Evolutionary conservation across 2,888 invertebrate genomes (phyloP).

Genomic region (Monochamus alternatus): DNA sequence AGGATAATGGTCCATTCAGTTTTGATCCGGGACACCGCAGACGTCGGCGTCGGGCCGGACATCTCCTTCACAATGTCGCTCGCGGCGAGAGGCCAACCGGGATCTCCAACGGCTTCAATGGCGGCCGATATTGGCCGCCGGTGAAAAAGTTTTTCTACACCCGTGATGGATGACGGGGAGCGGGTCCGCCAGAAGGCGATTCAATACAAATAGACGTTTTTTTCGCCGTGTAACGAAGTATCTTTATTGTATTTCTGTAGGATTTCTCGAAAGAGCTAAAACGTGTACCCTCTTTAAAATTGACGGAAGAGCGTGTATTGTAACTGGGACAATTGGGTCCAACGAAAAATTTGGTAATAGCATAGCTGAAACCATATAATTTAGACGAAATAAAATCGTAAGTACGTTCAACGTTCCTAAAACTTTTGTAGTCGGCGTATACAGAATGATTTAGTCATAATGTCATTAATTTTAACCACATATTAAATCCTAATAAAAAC

Average conservation of each 20-base stretch:
- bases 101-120: background rate
- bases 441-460: too few relatives aligned
- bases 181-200: background rate
- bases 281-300: too few relatives aligned
- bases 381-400: too few relatives aligned
- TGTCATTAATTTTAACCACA: too few relatives aligned
- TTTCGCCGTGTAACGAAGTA: background rate
- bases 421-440: too few relatives aligned
- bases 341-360: too few relatives aligned
- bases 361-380: too few relatives aligned
- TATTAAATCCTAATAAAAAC: too few relatives aligned
- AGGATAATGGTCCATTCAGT: slow-evolving; percentile 60
- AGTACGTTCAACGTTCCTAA: too few relatives aligned
- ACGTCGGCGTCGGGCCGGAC: slow-evolving; percentile 45
- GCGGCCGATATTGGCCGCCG: slow-evolving; percentile 24
- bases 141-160: background rate
- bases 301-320: too few relatives aligned
- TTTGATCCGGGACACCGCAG: slow-evolving; percentile 50
- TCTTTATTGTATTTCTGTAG: background rate
- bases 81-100: slow-evolving; percentile 29
- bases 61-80: slow-evolving; percentile 36
- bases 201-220: background rate
- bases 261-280: too few relatives aligned
- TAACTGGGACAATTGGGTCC: too few relatives aligned
- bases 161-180: background rate